Evolutionary conservation across 2,888 invertebrate species (phyloP).

Genomic region (Lasioglossum calceatum): DNA sequence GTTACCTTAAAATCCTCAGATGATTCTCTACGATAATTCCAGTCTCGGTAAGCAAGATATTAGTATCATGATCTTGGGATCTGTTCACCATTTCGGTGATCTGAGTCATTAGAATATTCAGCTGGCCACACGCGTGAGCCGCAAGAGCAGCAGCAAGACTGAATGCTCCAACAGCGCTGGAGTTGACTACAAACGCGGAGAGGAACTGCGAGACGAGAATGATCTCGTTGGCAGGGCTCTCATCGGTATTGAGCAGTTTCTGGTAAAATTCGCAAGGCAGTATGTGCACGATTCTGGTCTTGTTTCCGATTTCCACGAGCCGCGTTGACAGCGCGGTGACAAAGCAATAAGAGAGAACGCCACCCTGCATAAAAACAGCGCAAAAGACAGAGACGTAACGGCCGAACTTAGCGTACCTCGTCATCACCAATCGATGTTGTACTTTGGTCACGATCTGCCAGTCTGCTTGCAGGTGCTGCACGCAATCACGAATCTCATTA

Average conservation of each 20-base stretch:
- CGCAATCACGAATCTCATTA: conserved; percentile 65
- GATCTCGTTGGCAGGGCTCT: conserved; percentile 64
- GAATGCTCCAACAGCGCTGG: conserved; percentile 54
- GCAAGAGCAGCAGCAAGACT: conserved; percentile 65
- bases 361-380: conserved; percentile 54
- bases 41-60: not conserved
- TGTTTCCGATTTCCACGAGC: conserved; percentile 46
- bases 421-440: conserved; percentile 68
- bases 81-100: conserved; percentile 55
- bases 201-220: conserved; percentile 62
- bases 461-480: conserved; percentile 68
- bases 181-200: conserved; percentile 56
- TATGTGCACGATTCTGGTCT: conserved; percentile 46
- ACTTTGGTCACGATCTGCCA: conserved; percentile 59
- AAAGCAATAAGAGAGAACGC: conserved; percentile 52
- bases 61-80: not conserved
- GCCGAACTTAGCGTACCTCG: conserved; percentile 65
- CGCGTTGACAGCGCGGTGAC: conserved; percentile 10
- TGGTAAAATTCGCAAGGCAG: conserved; percentile 61
- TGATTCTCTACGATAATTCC: conserved; percentile 66
- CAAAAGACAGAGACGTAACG: conserved; percentile 59
- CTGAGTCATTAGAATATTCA: conserved; percentile 60
- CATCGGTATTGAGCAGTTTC: conserved; percentile 51
- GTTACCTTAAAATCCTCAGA: conserved; percentile 54
- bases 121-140: conserved; percentile 72